Conservation (phyloP, 1,140 invertebrate genomes). For the Drosophila kohkoa region DNA sequence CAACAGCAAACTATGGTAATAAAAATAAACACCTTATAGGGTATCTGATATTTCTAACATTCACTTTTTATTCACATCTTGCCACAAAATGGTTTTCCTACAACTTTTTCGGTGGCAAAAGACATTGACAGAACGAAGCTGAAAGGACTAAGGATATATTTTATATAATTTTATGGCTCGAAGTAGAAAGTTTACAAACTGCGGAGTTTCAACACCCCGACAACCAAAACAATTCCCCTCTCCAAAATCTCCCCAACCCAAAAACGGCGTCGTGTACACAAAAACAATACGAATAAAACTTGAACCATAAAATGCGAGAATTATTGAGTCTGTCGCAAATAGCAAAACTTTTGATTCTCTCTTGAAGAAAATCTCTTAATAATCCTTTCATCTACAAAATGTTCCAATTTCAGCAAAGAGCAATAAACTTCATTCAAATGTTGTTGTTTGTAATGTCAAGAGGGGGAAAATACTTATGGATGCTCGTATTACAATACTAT, state of each 20-base stretch:
- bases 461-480: constrained; percentile 12
- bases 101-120: constrained; percentile 28
- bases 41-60: neutral
- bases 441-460: constrained; percentile 17
- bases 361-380: constrained; percentile 43
- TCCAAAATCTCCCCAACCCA: neutral
- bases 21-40: neutral
- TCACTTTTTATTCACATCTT: constrained; percentile 2
- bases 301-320: constrained; percentile 48
- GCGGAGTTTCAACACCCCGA: neutral
- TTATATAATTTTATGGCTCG: constrained; percentile 49
- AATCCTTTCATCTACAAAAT: constrained; percentile 49
- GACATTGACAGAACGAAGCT: constrained; percentile 23
- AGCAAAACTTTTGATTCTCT: constrained; percentile 47
- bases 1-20: neutral
- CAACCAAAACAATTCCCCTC: neutral
- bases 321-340: constrained; percentile 48
- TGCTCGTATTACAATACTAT: neutral
- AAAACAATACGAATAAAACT: constrained; percentile 48
- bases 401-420: constrained; percentile 35
- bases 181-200: constrained; percentile 44
- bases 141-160: constrained; percentile 31
- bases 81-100: constrained; percentile 38
- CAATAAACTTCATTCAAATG: constrained; percentile 32
- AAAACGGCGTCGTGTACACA: constrained; percentile 12